Percentiles rank a stretch among this genome's conserved stretches.
Evolutionary conservation across 2,888 invertebrate genomes (phyloP).

Genomic region (Bimastos eiseni): DNA sequence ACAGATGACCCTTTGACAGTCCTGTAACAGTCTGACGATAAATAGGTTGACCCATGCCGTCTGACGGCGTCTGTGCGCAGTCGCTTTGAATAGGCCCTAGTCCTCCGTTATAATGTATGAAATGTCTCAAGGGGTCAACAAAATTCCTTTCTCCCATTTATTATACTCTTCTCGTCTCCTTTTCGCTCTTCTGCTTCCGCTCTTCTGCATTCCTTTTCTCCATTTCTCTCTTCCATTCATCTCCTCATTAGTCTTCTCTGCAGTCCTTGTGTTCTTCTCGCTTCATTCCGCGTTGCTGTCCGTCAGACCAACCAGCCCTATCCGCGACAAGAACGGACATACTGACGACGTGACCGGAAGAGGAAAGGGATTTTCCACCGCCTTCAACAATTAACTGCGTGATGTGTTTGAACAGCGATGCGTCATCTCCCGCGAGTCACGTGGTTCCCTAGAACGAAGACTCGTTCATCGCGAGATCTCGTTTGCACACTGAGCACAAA

Average conservation of each 20-base stretch:
- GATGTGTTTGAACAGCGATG: not conserved
- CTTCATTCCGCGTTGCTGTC: not conserved
- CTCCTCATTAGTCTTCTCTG: not conserved
- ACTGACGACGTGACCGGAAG: not conserved
- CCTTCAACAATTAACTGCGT: not conserved
- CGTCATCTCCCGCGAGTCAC: not conserved
- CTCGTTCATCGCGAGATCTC: too few relatives aligned
- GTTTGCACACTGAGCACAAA: too few relatives aligned
- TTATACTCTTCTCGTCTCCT: too few relatives aligned
- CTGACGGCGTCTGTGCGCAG: too few relatives aligned
- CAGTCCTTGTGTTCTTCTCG: not conserved
- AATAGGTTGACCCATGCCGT: too few relatives aligned
- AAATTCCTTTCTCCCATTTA: too few relatives aligned
- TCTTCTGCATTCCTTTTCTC: not conserved
- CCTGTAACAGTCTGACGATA: too few relatives aligned
- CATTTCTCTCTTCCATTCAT: not conserved
- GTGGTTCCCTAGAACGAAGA: not conserved
- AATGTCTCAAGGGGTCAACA: too few relatives aligned
- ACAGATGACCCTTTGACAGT: too few relatives aligned
- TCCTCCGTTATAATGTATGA: too few relatives aligned
- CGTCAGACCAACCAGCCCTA: not conserved
- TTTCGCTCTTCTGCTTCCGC: not conserved
- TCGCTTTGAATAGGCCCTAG: too few relatives aligned
- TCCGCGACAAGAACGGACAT: not conserved
- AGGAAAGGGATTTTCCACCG: not conserved